A percentile compares a stretch with the other conserved stretches of the same genome.
phyloP scores from a whole-genome alignment of 2,113 vertebrate species.

The Addax nasomaculatus region DNA sequence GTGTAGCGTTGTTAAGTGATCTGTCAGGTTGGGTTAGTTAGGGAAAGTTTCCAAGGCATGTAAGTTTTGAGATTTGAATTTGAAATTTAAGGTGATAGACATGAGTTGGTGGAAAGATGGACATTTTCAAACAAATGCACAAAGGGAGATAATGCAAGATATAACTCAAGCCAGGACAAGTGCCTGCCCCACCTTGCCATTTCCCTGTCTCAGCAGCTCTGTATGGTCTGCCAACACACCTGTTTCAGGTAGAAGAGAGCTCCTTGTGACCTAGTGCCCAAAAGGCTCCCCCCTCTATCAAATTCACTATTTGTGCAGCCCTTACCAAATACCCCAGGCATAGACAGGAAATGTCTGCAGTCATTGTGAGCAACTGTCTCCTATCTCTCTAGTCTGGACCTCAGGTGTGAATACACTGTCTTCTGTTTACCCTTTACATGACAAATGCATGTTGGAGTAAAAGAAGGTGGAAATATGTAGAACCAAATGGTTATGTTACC shows the following conservation, averaged over 20 bases:
- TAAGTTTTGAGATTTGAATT: slow-evolving; percentile 42
- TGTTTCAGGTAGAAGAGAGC: slow-evolving; percentile 20
- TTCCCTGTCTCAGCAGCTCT: slow-evolving; percentile 45
- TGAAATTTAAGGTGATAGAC: slow-evolving; percentile 33
- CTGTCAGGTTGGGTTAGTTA: neutral
- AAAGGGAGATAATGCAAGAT: slow-evolving; percentile 24
- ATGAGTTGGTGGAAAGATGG: slow-evolving; percentile 28
- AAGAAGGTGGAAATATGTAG: neutral
- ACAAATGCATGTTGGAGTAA: neutral
- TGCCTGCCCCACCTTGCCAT: slow-evolving; percentile 16
- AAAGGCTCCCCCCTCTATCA: neutral
- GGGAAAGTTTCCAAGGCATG: slow-evolving; percentile 28
- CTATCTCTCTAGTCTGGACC: neutral
- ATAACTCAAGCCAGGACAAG: slow-evolving; percentile 43
- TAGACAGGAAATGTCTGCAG: neutral
- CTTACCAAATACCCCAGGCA: neutral
- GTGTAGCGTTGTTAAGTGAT: neutral
- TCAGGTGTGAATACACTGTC: neutral
- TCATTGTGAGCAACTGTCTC: neutral
- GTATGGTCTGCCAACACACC: slow-evolving; percentile 27
- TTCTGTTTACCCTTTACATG: neutral
- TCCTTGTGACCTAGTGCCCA: slow-evolving; percentile 7
- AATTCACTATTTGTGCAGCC: neutral
- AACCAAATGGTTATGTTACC: neutral
- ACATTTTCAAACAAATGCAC: slow-evolving; percentile 50